Base-by-base conservation (phyloP, 2,888 invertebrate species). In the Hemicrepidius hirtus region DNA sequence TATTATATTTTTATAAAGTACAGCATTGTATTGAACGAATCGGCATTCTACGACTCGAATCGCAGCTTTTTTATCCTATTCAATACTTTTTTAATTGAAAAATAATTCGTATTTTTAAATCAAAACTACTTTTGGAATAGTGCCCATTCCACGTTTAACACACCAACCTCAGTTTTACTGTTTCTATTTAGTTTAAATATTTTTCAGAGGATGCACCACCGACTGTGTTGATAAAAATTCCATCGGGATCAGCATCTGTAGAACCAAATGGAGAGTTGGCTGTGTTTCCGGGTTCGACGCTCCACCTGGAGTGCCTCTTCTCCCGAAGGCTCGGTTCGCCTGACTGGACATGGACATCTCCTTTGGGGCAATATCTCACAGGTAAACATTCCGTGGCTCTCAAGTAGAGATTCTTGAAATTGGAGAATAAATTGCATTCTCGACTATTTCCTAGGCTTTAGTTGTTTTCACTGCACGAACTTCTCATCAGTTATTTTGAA, bases 331-430 rank as follows among this genome's bases (percentile, higher is more conserved):
- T 93, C 18, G 96, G 96, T 0, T 93, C 93, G 75, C 96, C 96
- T 0, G 94, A 94, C 81, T 96, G 96, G 96, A 93, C 92, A 60
- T 96, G 96, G 95, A 95, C 95, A 0, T 93, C 95, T 68, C 92
- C 92, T 69, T 90, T 91, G 82, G 92, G 94, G 77, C 92, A 93
- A 83, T 95, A 95, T 85, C 90, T 90, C 59, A 93, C 94, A 79
- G 95, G 95, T 95, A 73, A 68, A 71, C 71, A 67, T 65, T 70
- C 46, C 37, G 28, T n/a, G 37, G 44, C 46, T 57, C 49, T 57
- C 60, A 53, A 50, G 40, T 65, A 49, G 63, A 41, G 65, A 65
- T 65, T 69, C 69, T 57, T 41, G 70, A 57, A 70, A 70, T 65
- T 57, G 59, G 63, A 55, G 64, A 69, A 71, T 71, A 66, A 71